phyloP scores from a whole-genome alignment of 2,797 vertebrate species.

The Cossypha dichroa region DNA sequence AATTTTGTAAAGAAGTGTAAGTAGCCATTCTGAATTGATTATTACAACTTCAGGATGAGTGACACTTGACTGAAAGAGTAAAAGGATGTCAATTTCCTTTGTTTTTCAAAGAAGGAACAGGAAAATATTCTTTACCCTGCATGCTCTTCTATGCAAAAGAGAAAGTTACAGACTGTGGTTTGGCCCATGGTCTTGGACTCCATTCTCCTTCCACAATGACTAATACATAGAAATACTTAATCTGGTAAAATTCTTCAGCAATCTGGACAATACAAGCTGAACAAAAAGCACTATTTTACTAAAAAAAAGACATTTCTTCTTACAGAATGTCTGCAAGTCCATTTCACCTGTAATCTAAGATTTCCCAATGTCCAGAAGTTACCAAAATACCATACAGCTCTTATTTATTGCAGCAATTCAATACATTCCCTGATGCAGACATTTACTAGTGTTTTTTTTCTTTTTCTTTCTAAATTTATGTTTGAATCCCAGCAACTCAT shows the following conservation, averaged over 20 bases:
- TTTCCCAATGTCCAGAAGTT: not conserved
- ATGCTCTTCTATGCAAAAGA: not conserved
- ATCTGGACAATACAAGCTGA: not conserved
- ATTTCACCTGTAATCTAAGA: not conserved
- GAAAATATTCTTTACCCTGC: not conserved
- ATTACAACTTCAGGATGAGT: constrained; percentile 29
- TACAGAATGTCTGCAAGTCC: not conserved
- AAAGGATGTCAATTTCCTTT: constrained; percentile 12
- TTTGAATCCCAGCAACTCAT: constrained; percentile 19
- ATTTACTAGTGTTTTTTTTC: not conserved
- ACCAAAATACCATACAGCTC: not conserved
- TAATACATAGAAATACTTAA: not conserved
- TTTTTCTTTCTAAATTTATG: constrained; percentile 10
- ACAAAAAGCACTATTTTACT: not conserved
- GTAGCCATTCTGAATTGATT: constrained; percentile 37
- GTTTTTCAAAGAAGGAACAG: constrained; percentile 17
- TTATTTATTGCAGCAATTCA: not conserved
- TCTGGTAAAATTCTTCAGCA: not conserved
- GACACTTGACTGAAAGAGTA: constrained; percentile 30
- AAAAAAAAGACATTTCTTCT: not conserved
- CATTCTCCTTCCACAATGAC: not conserved
- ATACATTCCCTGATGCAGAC: not conserved
- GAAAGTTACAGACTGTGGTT: not conserved
- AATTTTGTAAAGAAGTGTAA: constrained; percentile 28
- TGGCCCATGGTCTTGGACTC: not conserved